Evolutionary conservation across 1,140 invertebrate genomes (phyloP), one percentile per base, ranked within the genome.

Genomic region (Orussus abietinus): DNA sequence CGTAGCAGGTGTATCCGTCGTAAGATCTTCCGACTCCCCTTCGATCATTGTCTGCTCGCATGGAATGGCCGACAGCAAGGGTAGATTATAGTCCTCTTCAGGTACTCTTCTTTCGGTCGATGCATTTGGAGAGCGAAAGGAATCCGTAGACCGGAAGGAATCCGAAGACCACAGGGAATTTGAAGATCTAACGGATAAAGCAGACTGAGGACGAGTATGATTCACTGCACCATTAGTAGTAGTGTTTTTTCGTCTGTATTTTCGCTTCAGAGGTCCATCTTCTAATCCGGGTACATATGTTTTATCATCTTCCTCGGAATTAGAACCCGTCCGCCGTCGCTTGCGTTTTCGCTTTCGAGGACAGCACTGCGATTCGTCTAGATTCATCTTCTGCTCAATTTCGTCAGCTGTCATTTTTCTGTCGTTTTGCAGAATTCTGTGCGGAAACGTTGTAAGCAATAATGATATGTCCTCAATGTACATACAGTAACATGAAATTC

Each of bases 281-380:
- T 41, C 38, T 10, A 11, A 13, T 10, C 44, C 40, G 7, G 58
- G 59, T 7, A 34, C 17, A 11, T 62, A 68, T 0, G 49, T 51
- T n/a, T 54, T 53, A 5, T 71, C 66, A 0, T 69, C 66, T 10
- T 72, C 62, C 26, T 65, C 59, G 0, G 65, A 68, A 48, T 53
- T 60, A 0, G 66, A 69, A 1, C 50, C 49, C 0, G 42, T 53
- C 43, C 48, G 47, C 35, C 49, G 53, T 47, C 62, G 57, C 33
- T 53, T 65, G 2, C 65, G 56, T 25, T 66, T 72, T 0, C 56
- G 56, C 18, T 57, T 68, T 3, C 63, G 59, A 2, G 57, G 51
- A 46, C 71, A 74, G 45, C 71, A 74, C 1, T 52, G 53, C 3
- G 66, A 45, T 15, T 74, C 71, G 10, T 74, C 71, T 3, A 60